Conservation (phyloP, 2,797 vertebrate species). For the Amniataba percoides region DNA sequence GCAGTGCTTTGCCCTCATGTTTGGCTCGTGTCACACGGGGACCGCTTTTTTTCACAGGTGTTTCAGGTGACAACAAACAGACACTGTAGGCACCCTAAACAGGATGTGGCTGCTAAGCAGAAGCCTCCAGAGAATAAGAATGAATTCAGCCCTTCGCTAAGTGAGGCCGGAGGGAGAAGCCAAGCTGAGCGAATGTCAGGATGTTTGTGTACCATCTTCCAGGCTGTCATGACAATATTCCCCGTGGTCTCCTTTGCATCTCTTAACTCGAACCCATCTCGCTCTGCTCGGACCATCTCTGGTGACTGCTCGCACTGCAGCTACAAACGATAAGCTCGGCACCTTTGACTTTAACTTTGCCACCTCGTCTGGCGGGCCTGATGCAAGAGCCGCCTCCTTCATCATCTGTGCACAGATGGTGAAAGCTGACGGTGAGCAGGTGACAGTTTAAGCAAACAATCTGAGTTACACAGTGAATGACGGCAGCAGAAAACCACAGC, state of each 20-base stretch:
- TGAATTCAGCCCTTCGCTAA: slow-evolving; percentile 64
- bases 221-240: slow-evolving; percentile 74
- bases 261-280: neutral
- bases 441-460: slow-evolving; percentile 61
- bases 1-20: slow-evolving; percentile 53
- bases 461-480: slow-evolving; percentile 68
- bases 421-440: slow-evolving; percentile 34
- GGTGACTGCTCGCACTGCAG: slow-evolving; percentile 29
- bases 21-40: slow-evolving; percentile 48
- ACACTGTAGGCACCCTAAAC: slow-evolving; percentile 76
- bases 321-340: neutral
- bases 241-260: slow-evolving; percentile 53
- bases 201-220: slow-evolving; percentile 74
- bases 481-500: slow-evolving; percentile 80
- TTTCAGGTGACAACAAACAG: slow-evolving; percentile 80
- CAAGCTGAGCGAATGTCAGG: slow-evolving; percentile 59
- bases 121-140: slow-evolving; percentile 68
- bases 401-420: slow-evolving; percentile 4
- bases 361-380: neutral
- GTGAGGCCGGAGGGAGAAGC: slow-evolving; percentile 68
- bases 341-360: slow-evolving; percentile 2
- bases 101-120: slow-evolving; percentile 80
- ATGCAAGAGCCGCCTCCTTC: neutral
- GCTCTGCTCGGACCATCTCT: slow-evolving; percentile 23
- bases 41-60: slow-evolving; percentile 59